Evolutionary conservation across 2,888 invertebrate genomes (phyloP).

Genomic region (Hypselothyrea guttata): DNA sequence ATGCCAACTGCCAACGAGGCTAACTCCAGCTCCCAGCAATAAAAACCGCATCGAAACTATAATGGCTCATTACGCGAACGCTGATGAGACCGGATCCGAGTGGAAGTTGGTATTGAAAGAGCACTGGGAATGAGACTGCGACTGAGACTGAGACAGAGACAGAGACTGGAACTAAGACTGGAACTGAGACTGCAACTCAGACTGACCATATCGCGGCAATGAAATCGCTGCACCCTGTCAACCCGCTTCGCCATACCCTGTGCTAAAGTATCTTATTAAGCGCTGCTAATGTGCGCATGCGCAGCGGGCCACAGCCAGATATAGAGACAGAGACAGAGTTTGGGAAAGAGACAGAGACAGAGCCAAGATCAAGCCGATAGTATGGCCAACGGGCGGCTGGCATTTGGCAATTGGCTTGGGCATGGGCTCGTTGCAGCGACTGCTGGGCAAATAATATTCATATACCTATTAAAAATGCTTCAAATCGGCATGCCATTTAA

Average conservation of each 20-base stretch:
- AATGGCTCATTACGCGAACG: conserved; percentile 67
- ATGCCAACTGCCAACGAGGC: conserved; percentile 33
- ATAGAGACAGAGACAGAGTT: not conserved
- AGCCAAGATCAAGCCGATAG: conserved; percentile 50
- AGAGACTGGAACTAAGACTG: not conserved
- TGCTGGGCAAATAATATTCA: conserved; percentile 57
- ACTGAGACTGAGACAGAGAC: conserved; percentile 10
- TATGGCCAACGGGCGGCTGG: conserved; percentile 37
- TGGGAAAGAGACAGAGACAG: not conserved
- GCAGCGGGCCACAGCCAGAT: conserved; percentile 40
- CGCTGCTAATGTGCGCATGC: conserved; percentile 50
- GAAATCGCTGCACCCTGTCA: conserved; percentile 33
- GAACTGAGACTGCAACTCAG: not conserved
- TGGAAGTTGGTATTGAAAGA: too few species aligned
- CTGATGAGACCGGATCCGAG: conserved; percentile 52
- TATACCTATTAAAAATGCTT: too few species aligned
- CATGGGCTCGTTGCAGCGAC: conserved; percentile 6
- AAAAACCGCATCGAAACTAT: conserved; percentile 46
- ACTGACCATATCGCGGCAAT: conserved; percentile 55
- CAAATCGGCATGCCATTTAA: too few species aligned
- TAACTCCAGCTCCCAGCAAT: conserved; percentile 10
- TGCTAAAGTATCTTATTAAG: conserved; percentile 14
- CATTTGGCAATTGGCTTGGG: conserved; percentile 48
- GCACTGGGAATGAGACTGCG: not conserved
- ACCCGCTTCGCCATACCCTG: not conserved